Evolutionary conservation across 2,113 vertebrate species (phyloP).

Genomic region (Pavo muticus): DNA sequence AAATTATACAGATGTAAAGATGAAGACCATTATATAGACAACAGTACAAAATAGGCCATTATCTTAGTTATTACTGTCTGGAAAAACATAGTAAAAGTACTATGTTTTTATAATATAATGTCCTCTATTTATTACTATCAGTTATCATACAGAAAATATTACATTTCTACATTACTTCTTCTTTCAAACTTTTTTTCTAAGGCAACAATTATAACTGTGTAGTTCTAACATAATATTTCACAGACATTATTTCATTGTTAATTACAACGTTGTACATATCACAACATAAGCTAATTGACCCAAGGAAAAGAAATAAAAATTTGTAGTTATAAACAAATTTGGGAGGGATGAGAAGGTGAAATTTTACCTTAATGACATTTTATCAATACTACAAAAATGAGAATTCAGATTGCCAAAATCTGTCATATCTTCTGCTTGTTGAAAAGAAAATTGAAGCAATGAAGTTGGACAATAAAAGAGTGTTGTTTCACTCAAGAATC

Average conservation of each 20-base stretch:
- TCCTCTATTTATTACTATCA: background rate
- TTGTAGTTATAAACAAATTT: background rate
- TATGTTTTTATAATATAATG: background rate
- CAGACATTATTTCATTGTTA: background rate
- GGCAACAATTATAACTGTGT: background rate
- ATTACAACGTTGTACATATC: background rate
- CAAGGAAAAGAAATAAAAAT: background rate
- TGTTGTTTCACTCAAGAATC: background rate
- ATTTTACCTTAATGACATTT: background rate
- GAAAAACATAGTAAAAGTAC: background rate
- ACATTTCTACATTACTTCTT: background rate
- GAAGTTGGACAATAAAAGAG: background rate
- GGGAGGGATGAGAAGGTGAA: background rate
- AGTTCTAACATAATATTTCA: background rate
- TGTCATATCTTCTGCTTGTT: background rate
- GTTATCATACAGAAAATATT: background rate
- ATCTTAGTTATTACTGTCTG: background rate
- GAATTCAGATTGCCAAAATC: background rate
- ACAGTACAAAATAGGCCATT: background rate
- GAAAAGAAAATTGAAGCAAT: background rate
- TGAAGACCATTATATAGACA: background rate
- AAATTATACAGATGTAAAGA: background rate
- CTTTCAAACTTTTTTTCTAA: conserved; percentile 36
- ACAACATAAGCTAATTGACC: background rate
- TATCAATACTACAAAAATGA: background rate